Base-by-base conservation (phyloP, 2,797 vertebrate genomes). In the Chanos chanos region DNA sequence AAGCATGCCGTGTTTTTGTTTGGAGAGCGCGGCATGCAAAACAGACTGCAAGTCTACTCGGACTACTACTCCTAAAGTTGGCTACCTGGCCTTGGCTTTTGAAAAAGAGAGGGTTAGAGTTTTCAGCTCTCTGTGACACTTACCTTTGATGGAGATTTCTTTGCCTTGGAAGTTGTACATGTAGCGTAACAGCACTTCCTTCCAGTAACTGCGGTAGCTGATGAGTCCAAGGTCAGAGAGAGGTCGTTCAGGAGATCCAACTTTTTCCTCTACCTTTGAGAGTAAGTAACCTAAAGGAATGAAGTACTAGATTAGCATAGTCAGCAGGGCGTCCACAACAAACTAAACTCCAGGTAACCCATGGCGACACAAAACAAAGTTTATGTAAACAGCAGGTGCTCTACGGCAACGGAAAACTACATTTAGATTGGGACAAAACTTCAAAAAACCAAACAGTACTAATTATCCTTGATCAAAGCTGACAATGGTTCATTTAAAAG, bases 131-230 rank as follows among this genome's bases (percentile, higher is more conserved):
- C 4, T n/a, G 7, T 9, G 43, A 3, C 4, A 13, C 41, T 39
- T 52, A 93, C 93, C 93, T 89, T 94, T 94, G 68, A 94, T 94
- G 34, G 93, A 94, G 76, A 94, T 94, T 75, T 94, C 93, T 79
- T 94, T 94, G 73, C 93, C 93, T 76, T 94, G 92, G 70, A 94
- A 94, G 73, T 92, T 92, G 75, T 91, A 90, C 71, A 94, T 86
- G 68, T 94, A 94, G 1, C 91, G 85, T 28, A 94, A 86, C 1
- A 94, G 87, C 25, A 94, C 93, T 39, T 94, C 93, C 71, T 94
- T 94, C 93, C 93, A 94, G 81, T 94, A 94, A 77, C 92, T 94
- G 28, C 92, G 86, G 73, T 94, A 94, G 81, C 93, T 94, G 78
- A 94, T 94, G 33, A 94, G 90, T 1, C 93, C 93, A 63, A 94